Evolutionary conservation across 2,888 invertebrate species (phyloP).

Genomic region (Cybosia mesomella): DNA sequence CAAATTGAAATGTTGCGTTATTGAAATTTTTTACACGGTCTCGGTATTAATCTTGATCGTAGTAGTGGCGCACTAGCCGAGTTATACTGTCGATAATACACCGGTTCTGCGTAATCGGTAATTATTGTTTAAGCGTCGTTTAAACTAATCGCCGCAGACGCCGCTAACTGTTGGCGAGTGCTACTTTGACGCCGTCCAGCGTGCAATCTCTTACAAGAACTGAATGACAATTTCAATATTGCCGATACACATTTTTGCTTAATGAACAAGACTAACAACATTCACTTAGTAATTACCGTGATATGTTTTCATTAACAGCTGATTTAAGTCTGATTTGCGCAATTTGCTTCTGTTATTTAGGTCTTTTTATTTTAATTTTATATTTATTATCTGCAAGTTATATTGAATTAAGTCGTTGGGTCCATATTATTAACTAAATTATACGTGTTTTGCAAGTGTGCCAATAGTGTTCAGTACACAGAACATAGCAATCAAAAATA

Average conservation of each 20-base stretch:
- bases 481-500: slow-evolving; percentile 51
- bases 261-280: slow-evolving; percentile 76
- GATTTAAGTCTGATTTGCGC: slow-evolving; percentile 58
- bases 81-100: slow-evolving; percentile 63
- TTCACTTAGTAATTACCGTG: slow-evolving; percentile 75
- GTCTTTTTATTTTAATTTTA: slow-evolving; percentile 36
- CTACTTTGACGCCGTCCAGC: slow-evolving; percentile 65
- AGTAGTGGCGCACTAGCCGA: slow-evolving; percentile 53
- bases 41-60: slow-evolving; percentile 52
- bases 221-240: slow-evolving; percentile 74
- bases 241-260: slow-evolving; percentile 74
- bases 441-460: slow-evolving; percentile 12
- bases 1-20: slow-evolving; percentile 55
- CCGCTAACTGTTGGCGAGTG: slow-evolving; percentile 58
- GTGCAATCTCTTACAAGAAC: slow-evolving; percentile 66
- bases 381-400: slow-evolving; percentile 19
- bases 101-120: slow-evolving; percentile 75
- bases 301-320: slow-evolving; percentile 70
- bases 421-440: slow-evolving; percentile 17
- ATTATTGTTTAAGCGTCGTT: slow-evolving; percentile 82
- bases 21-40: slow-evolving; percentile 52
- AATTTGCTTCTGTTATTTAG: slow-evolving; percentile 54
- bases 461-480: slow-evolving; percentile 27
- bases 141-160: slow-evolving; percentile 76
- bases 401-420: slow-evolving; percentile 14